These are phyloP conservation scores for Acanthosepion esculentum DNA, from an alignment of 2,888 invertebrate species.

Conservation along the genomic window DNA sequence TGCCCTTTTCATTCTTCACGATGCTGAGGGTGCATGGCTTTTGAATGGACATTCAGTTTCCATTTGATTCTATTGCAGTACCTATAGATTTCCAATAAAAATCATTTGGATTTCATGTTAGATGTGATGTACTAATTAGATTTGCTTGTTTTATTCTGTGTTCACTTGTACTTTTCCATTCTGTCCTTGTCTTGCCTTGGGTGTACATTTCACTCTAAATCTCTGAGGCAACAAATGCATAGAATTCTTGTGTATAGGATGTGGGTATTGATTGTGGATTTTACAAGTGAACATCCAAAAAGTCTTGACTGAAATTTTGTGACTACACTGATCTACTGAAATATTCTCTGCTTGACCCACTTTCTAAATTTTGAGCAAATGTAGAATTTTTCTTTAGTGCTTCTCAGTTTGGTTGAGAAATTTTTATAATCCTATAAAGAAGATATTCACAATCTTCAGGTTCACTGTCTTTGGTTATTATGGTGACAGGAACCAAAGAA, in stretches of 20 bases:
- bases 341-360: no score
- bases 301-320: background rate
- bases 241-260: background rate
- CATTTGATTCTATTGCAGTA: background rate
- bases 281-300: background rate
- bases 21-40: background rate
- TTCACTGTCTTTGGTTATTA: background rate
- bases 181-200: background rate
- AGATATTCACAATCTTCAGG: no score
- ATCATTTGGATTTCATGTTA: background rate
- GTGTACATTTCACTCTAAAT: background rate
- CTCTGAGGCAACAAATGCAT: background rate
- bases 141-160: background rate
- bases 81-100: slow-evolving; percentile 12
- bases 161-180: slow-evolving; percentile 17
- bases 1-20: background rate
- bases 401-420: no score
- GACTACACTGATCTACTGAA: background rate
- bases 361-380: no score
- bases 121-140: background rate
- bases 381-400: no score
- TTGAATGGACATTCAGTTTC: background rate
- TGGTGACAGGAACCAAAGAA: background rate
- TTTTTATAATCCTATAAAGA: no score
- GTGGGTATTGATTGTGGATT: background rate